phyloP scores from a whole-genome alignment of 2,888 invertebrate species.

The Pherbina coryleti region DNA sequence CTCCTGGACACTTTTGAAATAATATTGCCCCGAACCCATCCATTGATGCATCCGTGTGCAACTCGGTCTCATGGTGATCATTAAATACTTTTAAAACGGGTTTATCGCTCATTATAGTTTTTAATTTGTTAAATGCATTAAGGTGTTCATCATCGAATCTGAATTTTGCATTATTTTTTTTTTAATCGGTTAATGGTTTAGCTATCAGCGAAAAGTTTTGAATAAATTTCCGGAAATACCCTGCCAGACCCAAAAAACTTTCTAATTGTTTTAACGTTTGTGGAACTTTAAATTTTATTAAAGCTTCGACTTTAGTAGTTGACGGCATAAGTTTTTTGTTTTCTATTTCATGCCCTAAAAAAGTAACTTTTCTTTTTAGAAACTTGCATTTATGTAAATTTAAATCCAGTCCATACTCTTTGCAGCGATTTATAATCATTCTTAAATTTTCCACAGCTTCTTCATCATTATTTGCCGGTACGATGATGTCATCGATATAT shows the following conservation, averaged over 20 bases:
- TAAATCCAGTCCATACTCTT: background rate
- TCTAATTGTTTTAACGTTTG: background rate
- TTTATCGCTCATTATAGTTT: background rate
- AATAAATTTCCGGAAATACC: background rate
- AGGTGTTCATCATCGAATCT: background rate
- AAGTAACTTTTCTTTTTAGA: background rate
- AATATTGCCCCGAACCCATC: slow-evolving; percentile 38
- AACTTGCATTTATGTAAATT: background rate
- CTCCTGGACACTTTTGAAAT: slow-evolving; percentile 26
- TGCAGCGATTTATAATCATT: background rate
- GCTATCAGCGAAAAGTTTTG: background rate
- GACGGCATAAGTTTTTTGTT: background rate
- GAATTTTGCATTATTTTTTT: background rate
- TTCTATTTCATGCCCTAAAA: background rate
- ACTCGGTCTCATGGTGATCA: slow-evolving; percentile 6
- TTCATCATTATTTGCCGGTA: background rate
- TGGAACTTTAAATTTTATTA: background rate
- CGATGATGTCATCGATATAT: slow-evolving; percentile 43
- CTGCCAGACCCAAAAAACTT: background rate
- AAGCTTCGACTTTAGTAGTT: background rate
- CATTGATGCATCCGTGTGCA: slow-evolving; percentile 37
- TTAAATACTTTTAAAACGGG: background rate
- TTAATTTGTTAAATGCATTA: background rate
- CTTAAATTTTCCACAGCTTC: background rate
- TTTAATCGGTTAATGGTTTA: background rate